Base-by-base conservation (phyloP, 2,113 vertebrate species). In the Bubo blakistoni region DNA sequence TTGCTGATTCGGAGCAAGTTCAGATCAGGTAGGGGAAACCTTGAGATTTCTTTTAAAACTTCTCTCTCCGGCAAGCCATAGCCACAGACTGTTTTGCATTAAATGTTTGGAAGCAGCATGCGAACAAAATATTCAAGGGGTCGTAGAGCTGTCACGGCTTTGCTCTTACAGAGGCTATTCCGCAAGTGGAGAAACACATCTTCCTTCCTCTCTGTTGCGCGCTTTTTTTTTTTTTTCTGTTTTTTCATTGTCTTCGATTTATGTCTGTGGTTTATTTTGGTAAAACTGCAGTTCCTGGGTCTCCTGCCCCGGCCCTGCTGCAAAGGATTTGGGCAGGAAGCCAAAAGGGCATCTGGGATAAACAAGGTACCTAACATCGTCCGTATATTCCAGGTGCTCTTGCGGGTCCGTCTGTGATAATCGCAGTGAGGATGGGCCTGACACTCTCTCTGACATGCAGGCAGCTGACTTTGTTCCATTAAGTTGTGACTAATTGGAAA, bases 1-100 rank as follows among this genome's bases (percentile, higher is more conserved):
- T 98, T 99, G 98, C 98, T 99, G 98, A 99, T 99, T 98, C 99
- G 99, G 98, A 99, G 99, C 99, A 99, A 99, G 98, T 99, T 99
- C 98, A 99, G 99, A 99, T 99, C 99, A 99, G 99, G 99, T 99
- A 99, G 99, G 99, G 98, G 92, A 92, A 96, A 98, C 84, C 94
- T 66, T 30, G 93, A 88, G 86, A 73, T 94, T 97, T 96, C 94
- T 97, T 90, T 93, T 96, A 44, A 84, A 96, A 87, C 96, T 98
- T 97, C 96, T 97, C 81, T 98, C 83, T 96, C 49, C 72, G 52
- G 79, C 93, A 16, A 78, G 80, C 94, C 30, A 52, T 61, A 17
- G 81, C 69, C 94, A 78, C 59, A 36, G 65, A 24, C 70, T 87
- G 96, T 83, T 98, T 86, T 95, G 86, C 91, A 81, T 88, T 94